Base-by-base conservation (phyloP, 2,797 vertebrate genomes). In the Pseudomugil gertrudae region DNA sequence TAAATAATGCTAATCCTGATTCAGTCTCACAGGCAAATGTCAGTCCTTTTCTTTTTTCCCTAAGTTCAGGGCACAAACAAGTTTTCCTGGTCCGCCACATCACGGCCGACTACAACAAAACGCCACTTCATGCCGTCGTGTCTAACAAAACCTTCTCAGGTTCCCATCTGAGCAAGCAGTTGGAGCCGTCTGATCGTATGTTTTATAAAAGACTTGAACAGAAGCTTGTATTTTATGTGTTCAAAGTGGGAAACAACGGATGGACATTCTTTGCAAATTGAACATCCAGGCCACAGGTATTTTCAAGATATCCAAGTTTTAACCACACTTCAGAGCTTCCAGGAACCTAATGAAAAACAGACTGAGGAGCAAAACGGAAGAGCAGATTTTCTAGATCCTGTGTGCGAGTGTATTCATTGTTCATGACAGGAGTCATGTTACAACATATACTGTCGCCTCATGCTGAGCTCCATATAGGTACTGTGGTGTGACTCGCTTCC, bases 271-370 rank as follows among this genome's bases (percentile, higher is more conserved):
- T 76, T 79, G 63, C 56, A 69, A 77, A 75, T 72, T 59, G 60
- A 85, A 74, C 77, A 79, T 88, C 81, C 85, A 91, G 89, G 89
- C 90, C 90, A 88, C 91, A 90, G 85, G 84, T 90, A 92, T 93
- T 85, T 86, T 75, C 53, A 70, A 88, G 71, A 57, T 59, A 71
- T 90, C 85, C 80, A 78, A 85, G 75, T 80, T 78, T 84, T 69
- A 83, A 90, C 81, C 87, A 81, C 57, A 72, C 77, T 78, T 69
- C 58, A 62, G 76, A 57, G 80, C 78, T 79, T 86, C 82, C 87
- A 88, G 60, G 66, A 45, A 71, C 69, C 76, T 90, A 92, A 91
- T 90, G 76, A 86, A 84, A 88, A 92, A 85, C 90, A 90, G 89
- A 82, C 85, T 57, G 74, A 73, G 81, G 8, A 51, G 40, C 63